Percentiles rank a stretch among this genome's conserved stretches.
phyloP scores from a whole-genome alignment of 2,888 invertebrate genomes.

The Tenthredo mesomela region DNA sequence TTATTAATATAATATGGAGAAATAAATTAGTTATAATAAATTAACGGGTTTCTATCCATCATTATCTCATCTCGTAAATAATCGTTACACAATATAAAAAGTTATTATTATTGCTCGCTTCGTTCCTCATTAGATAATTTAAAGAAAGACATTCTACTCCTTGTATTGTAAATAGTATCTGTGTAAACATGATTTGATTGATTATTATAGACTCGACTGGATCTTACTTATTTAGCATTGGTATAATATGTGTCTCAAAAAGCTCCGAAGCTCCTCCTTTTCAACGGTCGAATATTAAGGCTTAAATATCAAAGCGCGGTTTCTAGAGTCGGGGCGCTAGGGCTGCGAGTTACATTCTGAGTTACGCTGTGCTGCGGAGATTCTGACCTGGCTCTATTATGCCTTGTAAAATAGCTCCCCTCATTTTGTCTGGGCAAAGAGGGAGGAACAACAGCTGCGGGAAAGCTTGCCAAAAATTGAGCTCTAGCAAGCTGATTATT shows the following conservation, averaged over 20 bases:
- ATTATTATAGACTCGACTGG: neutral
- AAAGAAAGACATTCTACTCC: neutral
- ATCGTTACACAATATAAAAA: too few species aligned
- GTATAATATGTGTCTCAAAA: neutral
- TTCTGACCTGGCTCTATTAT: conserved; percentile 73
- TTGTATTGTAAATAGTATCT: neutral
- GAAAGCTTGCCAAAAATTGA: conserved; percentile 70
- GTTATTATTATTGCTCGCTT: neutral
- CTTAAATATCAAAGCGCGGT: conserved; percentile 71
- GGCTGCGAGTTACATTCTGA: conserved; percentile 72
- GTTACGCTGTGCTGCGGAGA: conserved; percentile 70
- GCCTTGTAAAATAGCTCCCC: conserved; percentile 65
- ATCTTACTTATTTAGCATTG: neutral
- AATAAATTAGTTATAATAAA: neutral
- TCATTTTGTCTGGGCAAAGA: conserved; percentile 54
- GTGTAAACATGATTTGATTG: neutral
- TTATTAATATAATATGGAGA: neutral
- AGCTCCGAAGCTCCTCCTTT: neutral
- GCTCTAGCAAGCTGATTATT: conserved; percentile 74
- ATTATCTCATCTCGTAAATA: too few species aligned
- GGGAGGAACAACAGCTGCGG: conserved; percentile 52
- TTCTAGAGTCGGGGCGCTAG: conserved; percentile 74
- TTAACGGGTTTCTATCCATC: too few species aligned
- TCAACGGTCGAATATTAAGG: neutral
- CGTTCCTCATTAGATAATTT: neutral